Evolutionary conservation across 2,888 invertebrate genomes (phyloP).

Genomic region (Cosmopolites sordidus): DNA sequence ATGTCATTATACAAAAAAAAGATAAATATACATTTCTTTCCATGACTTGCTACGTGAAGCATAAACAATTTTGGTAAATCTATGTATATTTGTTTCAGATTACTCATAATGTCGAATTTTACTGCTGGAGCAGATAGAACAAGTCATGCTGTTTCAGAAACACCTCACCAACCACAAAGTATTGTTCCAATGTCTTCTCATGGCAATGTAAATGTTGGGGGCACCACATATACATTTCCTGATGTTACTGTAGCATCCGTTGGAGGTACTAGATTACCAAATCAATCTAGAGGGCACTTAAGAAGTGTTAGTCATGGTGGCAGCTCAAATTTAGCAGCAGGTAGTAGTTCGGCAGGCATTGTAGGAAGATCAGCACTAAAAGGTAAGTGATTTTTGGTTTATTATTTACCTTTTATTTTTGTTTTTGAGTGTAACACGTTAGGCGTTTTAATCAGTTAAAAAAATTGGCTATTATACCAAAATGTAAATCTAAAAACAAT

Average conservation of each 20-base stretch:
- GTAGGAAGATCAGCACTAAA: constrained; percentile 65
- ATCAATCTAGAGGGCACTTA: constrained; percentile 56
- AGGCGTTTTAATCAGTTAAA: no score
- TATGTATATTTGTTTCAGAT: background rate
- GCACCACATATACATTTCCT: constrained; percentile 48
- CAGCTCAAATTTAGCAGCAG: constrained; percentile 47
- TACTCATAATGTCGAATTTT: constrained; percentile 15
- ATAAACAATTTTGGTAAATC: no score
- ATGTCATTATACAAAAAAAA: no score
- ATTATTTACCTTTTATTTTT: no score
- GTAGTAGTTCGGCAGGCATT: constrained; percentile 46
- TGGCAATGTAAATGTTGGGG: constrained; percentile 8
- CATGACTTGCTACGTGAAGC: no score
- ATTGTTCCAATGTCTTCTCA: constrained; percentile 5
- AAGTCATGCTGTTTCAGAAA: constrained; percentile 8
- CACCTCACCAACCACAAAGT: constrained; percentile 4
- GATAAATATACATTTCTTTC: no score
- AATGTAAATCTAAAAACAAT: no score
- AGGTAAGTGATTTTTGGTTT: no score
- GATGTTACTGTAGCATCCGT: constrained; percentile 31
- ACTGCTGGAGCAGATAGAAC: constrained; percentile 14
- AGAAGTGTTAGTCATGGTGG: constrained; percentile 86
- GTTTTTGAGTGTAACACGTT: no score
- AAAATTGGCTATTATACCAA: no score
- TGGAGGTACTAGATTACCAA: constrained; percentile 11